phyloP scores from a whole-genome alignment of 1,140 invertebrate species.

The Drosophila navojoa region DNA sequence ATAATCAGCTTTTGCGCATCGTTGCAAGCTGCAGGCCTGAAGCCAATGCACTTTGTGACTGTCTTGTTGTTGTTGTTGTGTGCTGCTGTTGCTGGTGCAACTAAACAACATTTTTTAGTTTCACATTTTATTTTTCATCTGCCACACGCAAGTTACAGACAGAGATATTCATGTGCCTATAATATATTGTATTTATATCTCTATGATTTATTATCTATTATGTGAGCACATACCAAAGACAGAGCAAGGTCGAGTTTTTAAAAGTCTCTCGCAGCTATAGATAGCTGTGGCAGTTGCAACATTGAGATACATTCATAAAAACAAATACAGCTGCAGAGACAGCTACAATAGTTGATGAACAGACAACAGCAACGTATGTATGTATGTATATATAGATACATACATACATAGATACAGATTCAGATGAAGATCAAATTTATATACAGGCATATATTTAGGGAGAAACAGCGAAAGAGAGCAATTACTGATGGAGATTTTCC shows the following conservation, averaged over 20 bases:
- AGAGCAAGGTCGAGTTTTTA: constrained; percentile 24
- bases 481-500: not conserved
- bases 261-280: constrained; percentile 6
- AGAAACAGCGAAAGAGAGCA: not conserved
- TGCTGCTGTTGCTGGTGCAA: constrained; percentile 36
- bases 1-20: constrained; percentile 43
- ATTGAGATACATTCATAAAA: not conserved
- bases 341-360: not conserved
- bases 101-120: constrained; percentile 41
- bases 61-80: constrained; percentile 26
- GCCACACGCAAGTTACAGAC: constrained; percentile 42
- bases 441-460: not conserved
- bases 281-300: not conserved
- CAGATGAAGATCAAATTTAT: not conserved
- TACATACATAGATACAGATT: not conserved
- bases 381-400: not conserved
- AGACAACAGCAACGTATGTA: too few species aligned
- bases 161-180: not conserved
- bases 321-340: not conserved
- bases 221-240: not conserved
- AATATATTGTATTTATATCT: constrained; percentile 1
- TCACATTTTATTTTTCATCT: constrained; percentile 41
- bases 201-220: constrained; percentile 2
- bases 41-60: constrained; percentile 63
- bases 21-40: constrained; percentile 10